Base-by-base conservation (phyloP, 1,140 invertebrate species). In the Camponotus pennsylvanicus region DNA sequence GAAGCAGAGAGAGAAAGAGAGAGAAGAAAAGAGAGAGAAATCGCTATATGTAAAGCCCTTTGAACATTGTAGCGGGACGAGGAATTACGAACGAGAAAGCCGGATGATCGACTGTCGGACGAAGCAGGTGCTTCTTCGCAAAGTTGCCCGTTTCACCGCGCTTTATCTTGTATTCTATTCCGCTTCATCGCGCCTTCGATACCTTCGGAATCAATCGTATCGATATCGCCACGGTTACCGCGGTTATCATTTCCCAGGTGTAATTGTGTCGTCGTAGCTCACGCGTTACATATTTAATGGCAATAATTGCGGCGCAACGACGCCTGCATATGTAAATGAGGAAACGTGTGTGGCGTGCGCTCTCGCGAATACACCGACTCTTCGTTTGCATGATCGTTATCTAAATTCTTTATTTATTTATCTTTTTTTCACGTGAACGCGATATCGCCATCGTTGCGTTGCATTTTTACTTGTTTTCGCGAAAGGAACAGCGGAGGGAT, bases 91-190 rank as follows among this genome's bases (percentile, higher is more conserved):
- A 75, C 79, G 79, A 61, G 69, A 42, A 83, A 75, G 79, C 11
- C 79, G 67, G 55, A 82, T 61, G 79, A 82, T 73, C 79, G 79
- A 82, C 71, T 61, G 79, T 73, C 55, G 67, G 79, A 73, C 69
- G 42, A n/a, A 61, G 79, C 79, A 83, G 79, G 79, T 83, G 79
- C 79, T 71, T 45, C 79, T 71, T 45, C 69, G 40, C 79, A 61
- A 75, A 83, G 40, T 73, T 61, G 55, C 8, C 27, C 69, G 69
- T 75, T 83, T 75, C 61, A 61, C 32, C 57, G 69, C 79, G 55
- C 40, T 73, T 82, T 83, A 83, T 73, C 42, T 59, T 70, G 67
- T 37, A 83, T 80, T 80, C 66, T 32, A 71, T 83, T 83, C 69
- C 40, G n/a, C 71, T 61, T 73, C 45, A 34, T 18, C 69, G 69